Base-by-base conservation (phyloP, 2,797 vertebrate genomes). In the Botia almorhae region DNA sequence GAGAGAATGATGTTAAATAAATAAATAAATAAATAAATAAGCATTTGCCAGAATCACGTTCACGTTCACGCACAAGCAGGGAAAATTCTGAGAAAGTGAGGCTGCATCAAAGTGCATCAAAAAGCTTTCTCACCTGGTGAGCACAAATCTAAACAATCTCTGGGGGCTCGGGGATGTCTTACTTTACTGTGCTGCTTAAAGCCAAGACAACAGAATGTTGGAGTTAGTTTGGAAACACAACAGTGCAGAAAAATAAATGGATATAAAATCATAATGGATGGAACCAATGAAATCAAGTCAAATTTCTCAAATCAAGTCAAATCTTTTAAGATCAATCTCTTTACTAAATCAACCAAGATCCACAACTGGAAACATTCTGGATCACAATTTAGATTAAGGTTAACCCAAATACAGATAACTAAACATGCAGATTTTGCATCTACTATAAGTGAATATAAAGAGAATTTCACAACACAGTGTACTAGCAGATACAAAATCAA, bases 91-190 rank as follows among this genome's bases (percentile, higher is more conserved):
- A 79, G 48, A 79, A 79, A 50, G 55, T 50, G 76, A 36, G n/a
- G 26, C 16, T 43, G 19, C 7, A 58, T 46, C 23, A 26, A 26
- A 26, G 23, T 26, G 23, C 23, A 21, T 46, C 17, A 16, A 0
- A 11, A 1, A 6, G 0, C 70, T 76, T 21, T 83, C 84, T 89
- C 82, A 94, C 93, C 93, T 89, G 91, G 16, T 76, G 69, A 39
- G 11, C 93, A 94, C 43, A 14, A 3, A 48, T 2, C 0, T 0
- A 0, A 0, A 76, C 86, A 90, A 0, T 0, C 0, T 2, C 1
- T 64, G 3, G 3, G 11, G 17, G 11, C 55, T 21, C 39, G 74
- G 46, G 11, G 14, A 10, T 5, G 0, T 16, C 2, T 12, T 1
- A 0, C 7, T 13, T 36, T 0, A 39, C 26, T 12, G 23, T 68